Conservation (phyloP, 2,888 invertebrate genomes). For the Lacanobia wlatinum region DNA sequence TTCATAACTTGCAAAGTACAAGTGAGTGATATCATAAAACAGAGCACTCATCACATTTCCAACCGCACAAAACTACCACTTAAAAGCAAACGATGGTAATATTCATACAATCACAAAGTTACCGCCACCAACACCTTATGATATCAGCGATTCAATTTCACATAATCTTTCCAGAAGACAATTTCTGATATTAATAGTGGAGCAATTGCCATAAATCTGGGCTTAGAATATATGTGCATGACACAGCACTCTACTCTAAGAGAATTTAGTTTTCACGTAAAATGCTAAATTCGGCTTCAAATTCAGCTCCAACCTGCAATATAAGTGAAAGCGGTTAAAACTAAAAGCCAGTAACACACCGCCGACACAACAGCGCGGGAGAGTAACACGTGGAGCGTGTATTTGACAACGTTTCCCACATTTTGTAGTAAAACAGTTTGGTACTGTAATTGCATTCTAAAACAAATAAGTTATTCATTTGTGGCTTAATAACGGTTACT, state of each 20-base stretch:
- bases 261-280: conserved; percentile 44
- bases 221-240: conserved; percentile 41
- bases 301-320: conserved; percentile 41
- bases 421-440: background rate
- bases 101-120: conserved; percentile 37
- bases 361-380: background rate
- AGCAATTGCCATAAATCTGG: conserved; percentile 50
- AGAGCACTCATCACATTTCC: background rate
- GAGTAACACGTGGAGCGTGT: background rate
- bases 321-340: conserved; percentile 29
- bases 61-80: conserved; percentile 2
- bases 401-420: background rate
- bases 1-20: background rate
- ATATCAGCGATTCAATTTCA: conserved; percentile 43
- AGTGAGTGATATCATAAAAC: conserved; percentile 2
- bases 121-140: conserved; percentile 26
- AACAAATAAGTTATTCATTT: background rate
- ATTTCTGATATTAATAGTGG: conserved; percentile 50
- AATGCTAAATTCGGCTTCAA: conserved; percentile 46
- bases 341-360: conserved; percentile 23
- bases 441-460: background rate
- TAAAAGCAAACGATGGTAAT: conserved; percentile 41
- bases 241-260: conserved; percentile 35
- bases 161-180: conserved; percentile 47
- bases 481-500: background rate